Evolutionary conservation across 2,113 vertebrate species (phyloP), one percentile per base, ranked within the genome.

Genomic region (Columbina picui): DNA sequence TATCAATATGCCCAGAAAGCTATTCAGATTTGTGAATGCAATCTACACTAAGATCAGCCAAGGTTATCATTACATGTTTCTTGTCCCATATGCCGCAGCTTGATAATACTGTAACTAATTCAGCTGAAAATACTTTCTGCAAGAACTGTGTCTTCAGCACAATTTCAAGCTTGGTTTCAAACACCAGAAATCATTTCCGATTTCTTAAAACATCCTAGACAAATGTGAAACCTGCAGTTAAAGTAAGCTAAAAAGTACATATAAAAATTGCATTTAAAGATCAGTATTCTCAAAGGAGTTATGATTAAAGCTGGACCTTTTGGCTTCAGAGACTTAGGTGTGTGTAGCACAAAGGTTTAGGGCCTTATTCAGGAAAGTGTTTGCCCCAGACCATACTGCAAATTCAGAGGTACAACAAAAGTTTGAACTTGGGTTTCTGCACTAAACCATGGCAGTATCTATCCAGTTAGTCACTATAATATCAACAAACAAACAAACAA

Each of bases 21-120:
- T 73, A 60, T 91, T 94, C 91, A 91, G 74, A 79, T 53, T 87
- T 68, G 49, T 75, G 83, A 94, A 94, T 36, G 36, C 77, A 94
- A 95, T 84, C 90, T 90, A 84, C 64, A 52, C 85, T 77, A 95
- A 94, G 80, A 94, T 93, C 84, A 91, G 94, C 89, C 71, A 90
- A 95, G 93, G 93, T 96, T 94, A 96, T 90, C 84, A 71, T 86
- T 95, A 93, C 80, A 96, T 95, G 93, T 85, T 97, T 89, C 80
- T 75, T 90, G 82, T 90, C 90, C 76, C 93, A 75, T 47, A 47
- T 75, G 92, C 85, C 81, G 70, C 73, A 89, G 88, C 75, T 95
- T 94, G 90, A 95, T 86, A 93, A 49, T 91, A 55, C 57, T 61
- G 63, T 74, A 97, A 96, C 95, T 95, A 96, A 95, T 97, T 95